Evolutionary conservation across 2,113 vertebrate species (phyloP).

Genomic region (Lonchura striata): DNA sequence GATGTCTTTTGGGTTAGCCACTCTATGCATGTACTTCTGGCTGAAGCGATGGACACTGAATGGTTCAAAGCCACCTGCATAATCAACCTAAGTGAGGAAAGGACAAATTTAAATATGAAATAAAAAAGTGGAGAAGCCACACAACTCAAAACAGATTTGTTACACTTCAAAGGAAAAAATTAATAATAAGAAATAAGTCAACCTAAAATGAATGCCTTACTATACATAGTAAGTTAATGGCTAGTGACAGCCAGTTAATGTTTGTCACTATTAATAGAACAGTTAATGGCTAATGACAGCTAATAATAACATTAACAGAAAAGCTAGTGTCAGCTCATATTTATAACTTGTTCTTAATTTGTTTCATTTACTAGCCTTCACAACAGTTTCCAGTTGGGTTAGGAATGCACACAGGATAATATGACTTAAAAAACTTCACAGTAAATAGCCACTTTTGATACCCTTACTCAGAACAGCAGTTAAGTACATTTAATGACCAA

Average conservation of each 20-base stretch:
- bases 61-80: constrained; percentile 91
- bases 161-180: background rate
- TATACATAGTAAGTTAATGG: background rate
- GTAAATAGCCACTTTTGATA: background rate
- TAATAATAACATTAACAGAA: background rate
- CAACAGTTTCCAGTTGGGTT: background rate
- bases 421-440: background rate
- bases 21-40: constrained; percentile 90
- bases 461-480: background rate
- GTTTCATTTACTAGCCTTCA: background rate
- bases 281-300: background rate
- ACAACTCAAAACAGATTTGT: background rate
- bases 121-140: background rate
- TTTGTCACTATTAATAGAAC: background rate
- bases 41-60: constrained; percentile 91
- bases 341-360: background rate
- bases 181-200: background rate
- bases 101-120: background rate
- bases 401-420: background rate
- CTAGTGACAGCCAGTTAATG: background rate
- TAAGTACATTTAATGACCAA: background rate
- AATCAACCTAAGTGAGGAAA: constrained; percentile 83
- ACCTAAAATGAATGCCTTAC: background rate
- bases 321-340: background rate
- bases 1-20: constrained; percentile 96